These are phyloP conservation scores for Pseudochirops cupreus DNA, from an alignment of 2,797 vertebrate species.

Conservation along the genomic window DNA sequence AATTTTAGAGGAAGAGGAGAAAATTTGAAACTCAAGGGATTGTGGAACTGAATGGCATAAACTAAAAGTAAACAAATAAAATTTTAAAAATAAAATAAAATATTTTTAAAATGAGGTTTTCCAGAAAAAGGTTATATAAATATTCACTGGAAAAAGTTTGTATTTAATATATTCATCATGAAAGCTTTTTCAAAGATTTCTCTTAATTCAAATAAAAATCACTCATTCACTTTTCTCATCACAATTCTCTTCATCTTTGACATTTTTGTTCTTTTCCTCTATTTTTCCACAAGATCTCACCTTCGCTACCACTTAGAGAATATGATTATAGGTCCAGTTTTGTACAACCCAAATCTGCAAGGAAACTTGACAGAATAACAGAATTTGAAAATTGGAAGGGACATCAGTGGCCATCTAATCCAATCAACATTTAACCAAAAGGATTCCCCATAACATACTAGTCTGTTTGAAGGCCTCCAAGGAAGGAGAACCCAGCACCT, in stretches of 20 bases:
- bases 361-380: neutral
- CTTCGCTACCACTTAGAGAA: neutral
- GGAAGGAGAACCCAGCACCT: neutral
- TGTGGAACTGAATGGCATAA: no score
- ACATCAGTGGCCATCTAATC: neutral
- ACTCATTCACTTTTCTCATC: neutral
- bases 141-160: neutral
- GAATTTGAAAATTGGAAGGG: neutral
- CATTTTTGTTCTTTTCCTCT: neutral
- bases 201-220: neutral
- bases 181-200: neutral
- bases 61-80: no score
- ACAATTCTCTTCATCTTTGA: neutral
- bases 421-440: neutral
- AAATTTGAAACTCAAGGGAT: no score
- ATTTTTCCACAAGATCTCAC: neutral
- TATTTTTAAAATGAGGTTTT: neutral
- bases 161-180: neutral
- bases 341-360: neutral
- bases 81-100: no score
- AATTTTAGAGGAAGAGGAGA: no score
- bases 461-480: neutral
- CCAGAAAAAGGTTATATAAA: neutral
- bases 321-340: neutral
- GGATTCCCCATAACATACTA: neutral